A percentile compares a stretch with the other conserved stretches of the same genome.
These are phyloP conservation scores for Hydrophis major DNA, from an alignment of 2,797 vertebrate genomes.

Conservation along the genomic window DNA sequence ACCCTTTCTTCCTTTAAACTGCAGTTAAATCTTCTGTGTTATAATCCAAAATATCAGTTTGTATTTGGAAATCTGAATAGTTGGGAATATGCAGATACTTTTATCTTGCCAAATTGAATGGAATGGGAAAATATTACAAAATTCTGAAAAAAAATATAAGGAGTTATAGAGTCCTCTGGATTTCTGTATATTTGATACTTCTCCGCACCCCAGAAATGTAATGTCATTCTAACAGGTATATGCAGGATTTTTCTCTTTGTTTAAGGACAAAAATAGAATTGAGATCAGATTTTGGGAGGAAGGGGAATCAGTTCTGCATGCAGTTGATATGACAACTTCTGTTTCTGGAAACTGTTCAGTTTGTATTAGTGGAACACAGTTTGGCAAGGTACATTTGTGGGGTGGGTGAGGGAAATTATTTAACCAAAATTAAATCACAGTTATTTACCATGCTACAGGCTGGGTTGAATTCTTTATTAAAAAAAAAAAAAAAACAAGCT, in stretches of 20 bases:
- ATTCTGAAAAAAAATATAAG: not conserved
- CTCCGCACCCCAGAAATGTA: not conserved
- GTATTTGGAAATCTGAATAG: not conserved
- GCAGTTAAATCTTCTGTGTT: not conserved
- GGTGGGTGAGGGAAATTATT: not conserved
- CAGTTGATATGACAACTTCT: not conserved
- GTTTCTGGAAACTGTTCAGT: not conserved
- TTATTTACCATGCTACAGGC: not conserved
- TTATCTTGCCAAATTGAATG: not conserved
- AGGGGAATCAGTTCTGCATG: not conserved
- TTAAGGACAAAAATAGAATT: not conserved
- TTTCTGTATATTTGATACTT: not conserved
- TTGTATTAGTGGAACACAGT: not conserved
- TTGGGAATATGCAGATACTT: not conserved
- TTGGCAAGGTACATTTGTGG: not conserved
- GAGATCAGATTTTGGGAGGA: not conserved
- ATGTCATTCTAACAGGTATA: not conserved
- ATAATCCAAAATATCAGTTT: not conserved
- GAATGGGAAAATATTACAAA: not conserved
- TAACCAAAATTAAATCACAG: not conserved
- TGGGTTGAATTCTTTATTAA: not conserved
- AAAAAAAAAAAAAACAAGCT: not conserved
- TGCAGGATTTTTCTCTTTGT: not conserved
- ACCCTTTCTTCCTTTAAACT: not conserved
- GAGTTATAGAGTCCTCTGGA: not conserved